A percentile compares a stretch with the other conserved stretches of the same genome.
These are phyloP conservation scores for Diplodus puntazzo DNA, from an alignment of 2,797 vertebrate genomes.

Conservation along the genomic window DNA sequence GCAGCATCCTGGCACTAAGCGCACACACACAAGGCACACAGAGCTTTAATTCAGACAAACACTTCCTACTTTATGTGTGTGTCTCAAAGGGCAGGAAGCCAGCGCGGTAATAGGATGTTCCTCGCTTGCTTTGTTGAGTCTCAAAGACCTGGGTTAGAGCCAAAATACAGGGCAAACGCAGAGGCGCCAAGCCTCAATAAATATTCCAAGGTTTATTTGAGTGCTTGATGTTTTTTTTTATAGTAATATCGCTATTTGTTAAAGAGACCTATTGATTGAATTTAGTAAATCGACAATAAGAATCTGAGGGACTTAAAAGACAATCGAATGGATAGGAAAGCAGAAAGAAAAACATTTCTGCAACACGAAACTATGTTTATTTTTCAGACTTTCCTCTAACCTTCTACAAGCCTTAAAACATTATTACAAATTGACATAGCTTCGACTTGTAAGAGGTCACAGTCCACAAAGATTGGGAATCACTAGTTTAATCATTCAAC, in stretches of 20 bases:
- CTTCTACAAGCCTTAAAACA: too few species aligned
- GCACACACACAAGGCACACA: slow-evolving; percentile 57
- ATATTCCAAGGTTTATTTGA: not conserved
- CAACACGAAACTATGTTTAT: too few species aligned
- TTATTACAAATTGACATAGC: too few species aligned
- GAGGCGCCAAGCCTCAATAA: not conserved
- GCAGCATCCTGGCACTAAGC: slow-evolving; percentile 61
- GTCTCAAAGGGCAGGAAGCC: slow-evolving; percentile 65
- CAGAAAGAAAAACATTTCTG: too few species aligned
- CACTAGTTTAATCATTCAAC: too few species aligned
- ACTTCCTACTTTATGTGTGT: slow-evolving; percentile 62
- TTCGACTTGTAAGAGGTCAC: too few species aligned
- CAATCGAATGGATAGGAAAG: not conserved
- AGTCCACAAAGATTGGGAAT: too few species aligned
- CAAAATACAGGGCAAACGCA: slow-evolving; percentile 15
- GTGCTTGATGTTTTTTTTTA: not conserved
- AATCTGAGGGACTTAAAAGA: not conserved
- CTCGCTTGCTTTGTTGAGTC: slow-evolving; percentile 61
- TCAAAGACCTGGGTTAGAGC: slow-evolving; percentile 48
- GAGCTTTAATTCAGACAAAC: slow-evolving; percentile 73
- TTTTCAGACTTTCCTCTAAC: too few species aligned
- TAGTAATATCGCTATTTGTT: not conserved
- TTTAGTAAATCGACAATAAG: not conserved
- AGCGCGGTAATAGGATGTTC: slow-evolving; percentile 76
- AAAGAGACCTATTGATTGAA: not conserved